A percentile compares a stretch with the other conserved stretches of the same genome.
Evolutionary conservation across 2,797 vertebrate genomes (phyloP).

Genomic region (Micrastur ruficollis): DNA sequence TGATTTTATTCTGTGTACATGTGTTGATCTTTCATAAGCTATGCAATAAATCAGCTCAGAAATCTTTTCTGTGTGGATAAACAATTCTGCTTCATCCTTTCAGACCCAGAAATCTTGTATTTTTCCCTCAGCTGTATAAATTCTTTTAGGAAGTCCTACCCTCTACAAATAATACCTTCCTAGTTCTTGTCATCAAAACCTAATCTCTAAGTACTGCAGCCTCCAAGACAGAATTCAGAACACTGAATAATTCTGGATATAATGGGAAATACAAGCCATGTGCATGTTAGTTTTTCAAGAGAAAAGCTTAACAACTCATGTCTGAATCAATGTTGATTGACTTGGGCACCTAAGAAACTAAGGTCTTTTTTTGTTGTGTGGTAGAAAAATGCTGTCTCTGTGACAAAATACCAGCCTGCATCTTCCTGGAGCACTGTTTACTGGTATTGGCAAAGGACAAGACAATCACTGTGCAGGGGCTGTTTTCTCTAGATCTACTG

Average conservation of each 20-base stretch:
- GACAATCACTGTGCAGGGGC: not conserved
- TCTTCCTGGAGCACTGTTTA: not conserved
- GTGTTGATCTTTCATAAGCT: constrained; percentile 9
- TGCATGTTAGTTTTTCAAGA: not conserved
- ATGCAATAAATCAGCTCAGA: not conserved
- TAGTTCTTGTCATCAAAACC: not conserved
- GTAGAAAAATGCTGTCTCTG: not conserved
- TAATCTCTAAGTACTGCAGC: not conserved
- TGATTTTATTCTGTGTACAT: not conserved
- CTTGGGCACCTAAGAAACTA: not conserved
- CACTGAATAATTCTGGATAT: not conserved
- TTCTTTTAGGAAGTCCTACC: not conserved
- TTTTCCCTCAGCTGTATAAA: not conserved
- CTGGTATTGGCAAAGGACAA: not conserved
- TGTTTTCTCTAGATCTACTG: not conserved
- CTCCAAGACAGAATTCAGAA: not conserved
- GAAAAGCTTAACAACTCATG: not conserved
- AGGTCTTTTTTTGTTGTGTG: not conserved
- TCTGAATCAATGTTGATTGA: not conserved
- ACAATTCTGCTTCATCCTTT: not conserved
- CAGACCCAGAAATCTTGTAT: not conserved
- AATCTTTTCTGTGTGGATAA: not conserved
- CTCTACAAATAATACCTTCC: not conserved
- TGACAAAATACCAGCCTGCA: not conserved
- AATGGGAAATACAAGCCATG: not conserved